Conservation (phyloP, 2,113 vertebrate species). For the Oryctolagus cuniculus region DNA sequence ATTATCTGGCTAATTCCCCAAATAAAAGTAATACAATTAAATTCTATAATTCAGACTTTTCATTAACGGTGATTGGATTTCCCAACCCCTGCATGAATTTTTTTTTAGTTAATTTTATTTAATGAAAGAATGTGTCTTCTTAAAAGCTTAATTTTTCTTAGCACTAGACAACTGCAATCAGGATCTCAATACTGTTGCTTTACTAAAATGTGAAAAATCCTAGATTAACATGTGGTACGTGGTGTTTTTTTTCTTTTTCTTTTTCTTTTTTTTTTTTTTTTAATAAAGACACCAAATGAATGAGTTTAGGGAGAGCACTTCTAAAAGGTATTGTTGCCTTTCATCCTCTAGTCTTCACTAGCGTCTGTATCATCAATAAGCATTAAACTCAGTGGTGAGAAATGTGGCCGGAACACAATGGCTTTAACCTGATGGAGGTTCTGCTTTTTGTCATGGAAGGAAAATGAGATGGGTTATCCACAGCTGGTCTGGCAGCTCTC, state of each 20-base stretch:
- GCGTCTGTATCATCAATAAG: not conserved
- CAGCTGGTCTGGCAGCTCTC: not conserved
- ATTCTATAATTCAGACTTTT: constrained; percentile 63
- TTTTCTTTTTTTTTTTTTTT: not conserved
- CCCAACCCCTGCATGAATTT: not conserved
- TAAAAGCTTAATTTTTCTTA: constrained; percentile 57
- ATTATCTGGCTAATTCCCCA: constrained; percentile 52
- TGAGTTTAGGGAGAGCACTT: not conserved
- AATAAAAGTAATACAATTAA: constrained; percentile 56
- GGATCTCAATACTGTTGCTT: not conserved
- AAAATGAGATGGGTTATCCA: not conserved
- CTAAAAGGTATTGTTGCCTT: not conserved
- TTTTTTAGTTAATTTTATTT: constrained; percentile 69
- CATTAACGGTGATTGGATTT: constrained; percentile 55
- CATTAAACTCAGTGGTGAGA: not conserved
- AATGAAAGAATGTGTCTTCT: constrained; percentile 36
- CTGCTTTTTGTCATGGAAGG: not conserved
- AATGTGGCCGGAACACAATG: not conserved
- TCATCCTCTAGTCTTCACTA: not conserved
- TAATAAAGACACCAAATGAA: not conserved
- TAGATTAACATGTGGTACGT: not conserved
- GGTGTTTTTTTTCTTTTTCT: too few species aligned
- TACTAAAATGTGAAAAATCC: constrained; percentile 39
- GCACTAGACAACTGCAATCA: not conserved
- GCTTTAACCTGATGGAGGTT: not conserved